Percentiles rank a stretch among this genome's conserved stretches.
Evolutionary conservation across 2,888 invertebrate species (phyloP).

Genomic region (Pterostichus madidus): DNA sequence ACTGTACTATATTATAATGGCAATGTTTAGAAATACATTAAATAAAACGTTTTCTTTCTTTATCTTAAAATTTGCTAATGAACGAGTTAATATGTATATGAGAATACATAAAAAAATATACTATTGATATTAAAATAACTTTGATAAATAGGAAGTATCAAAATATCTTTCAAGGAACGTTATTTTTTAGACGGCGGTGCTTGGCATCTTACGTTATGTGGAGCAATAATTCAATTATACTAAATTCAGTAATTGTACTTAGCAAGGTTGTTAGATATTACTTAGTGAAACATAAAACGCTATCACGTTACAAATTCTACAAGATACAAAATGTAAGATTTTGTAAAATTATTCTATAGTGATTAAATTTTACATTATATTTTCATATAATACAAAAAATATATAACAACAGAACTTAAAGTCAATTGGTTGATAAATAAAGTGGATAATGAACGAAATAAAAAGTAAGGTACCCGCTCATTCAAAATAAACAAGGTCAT

Average conservation of each 20-base stretch:
- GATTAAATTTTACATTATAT: neutral
- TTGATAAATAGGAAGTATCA: slow-evolving; percentile 29
- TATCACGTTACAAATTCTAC: neutral
- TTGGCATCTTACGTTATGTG: neutral
- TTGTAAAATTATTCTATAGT: neutral
- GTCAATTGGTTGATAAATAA: neutral
- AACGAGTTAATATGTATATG: slow-evolving; percentile 66
- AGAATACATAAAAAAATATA: slow-evolving; percentile 67
- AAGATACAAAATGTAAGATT: too few relatives aligned
- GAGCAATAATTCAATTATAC: slow-evolving; percentile 34
- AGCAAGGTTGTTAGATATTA: slow-evolving; percentile 18
- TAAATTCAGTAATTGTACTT: slow-evolving; percentile 31
- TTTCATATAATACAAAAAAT: too few relatives aligned
- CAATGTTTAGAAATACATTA: too few relatives aligned
- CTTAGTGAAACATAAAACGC: neutral
- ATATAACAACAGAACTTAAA: too few relatives aligned
- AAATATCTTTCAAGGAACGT: slow-evolving; percentile 30
- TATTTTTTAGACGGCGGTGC: slow-evolving; percentile 17
- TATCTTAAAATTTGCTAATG: too few relatives aligned
- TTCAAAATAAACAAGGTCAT: slow-evolving; percentile 49
- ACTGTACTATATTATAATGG: too few relatives aligned
- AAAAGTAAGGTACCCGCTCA: neutral
- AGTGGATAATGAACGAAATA: slow-evolving; percentile 35
- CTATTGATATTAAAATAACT: slow-evolving; percentile 17
- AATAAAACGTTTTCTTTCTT: too few relatives aligned